Conservation (phyloP, 2,113 vertebrate species). For the Galbula dea region DNA sequence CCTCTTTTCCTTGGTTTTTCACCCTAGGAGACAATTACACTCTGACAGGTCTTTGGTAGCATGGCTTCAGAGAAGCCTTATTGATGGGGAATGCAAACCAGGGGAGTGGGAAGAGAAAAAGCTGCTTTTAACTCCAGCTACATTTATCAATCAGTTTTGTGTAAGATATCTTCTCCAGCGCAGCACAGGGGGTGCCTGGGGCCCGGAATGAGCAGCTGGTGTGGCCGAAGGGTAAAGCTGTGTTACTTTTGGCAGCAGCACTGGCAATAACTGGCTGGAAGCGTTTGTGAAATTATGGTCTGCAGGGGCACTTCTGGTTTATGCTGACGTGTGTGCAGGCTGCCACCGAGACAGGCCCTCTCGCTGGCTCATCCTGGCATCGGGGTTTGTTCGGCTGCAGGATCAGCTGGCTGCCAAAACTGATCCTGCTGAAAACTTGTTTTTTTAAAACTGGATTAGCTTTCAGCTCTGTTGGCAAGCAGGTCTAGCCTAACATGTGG, state of each 20-base stretch:
- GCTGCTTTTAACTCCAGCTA: neutral
- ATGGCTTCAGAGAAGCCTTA: neutral
- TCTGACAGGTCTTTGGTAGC: neutral
- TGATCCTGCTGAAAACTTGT: neutral
- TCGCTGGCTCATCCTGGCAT: neutral
- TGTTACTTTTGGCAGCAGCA: conserved; percentile 51
- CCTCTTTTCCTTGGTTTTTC: neutral
- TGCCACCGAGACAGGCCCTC: neutral
- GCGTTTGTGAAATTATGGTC: conserved; percentile 19
- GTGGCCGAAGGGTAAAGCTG: conserved; percentile 23
- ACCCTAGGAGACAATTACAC: neutral
- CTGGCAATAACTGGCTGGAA: conserved; percentile 31
- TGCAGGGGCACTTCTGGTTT: conserved; percentile 16
- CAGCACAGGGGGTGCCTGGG: neutral
- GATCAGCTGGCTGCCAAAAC: conserved; percentile 19
- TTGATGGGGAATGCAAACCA: neutral
- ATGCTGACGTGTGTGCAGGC: conserved; percentile 13
- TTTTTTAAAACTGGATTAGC: neutral
- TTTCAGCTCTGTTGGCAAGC: conserved; percentile 34
- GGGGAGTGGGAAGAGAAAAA: neutral
- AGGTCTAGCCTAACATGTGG: neutral
- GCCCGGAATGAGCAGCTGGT: conserved; percentile 36
- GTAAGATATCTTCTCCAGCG: neutral
- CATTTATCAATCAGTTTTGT: neutral
- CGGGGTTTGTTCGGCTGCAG: neutral